Evolutionary conservation across 2,797 vertebrate species (phyloP).

Genomic region (Staurois parvus): DNA sequence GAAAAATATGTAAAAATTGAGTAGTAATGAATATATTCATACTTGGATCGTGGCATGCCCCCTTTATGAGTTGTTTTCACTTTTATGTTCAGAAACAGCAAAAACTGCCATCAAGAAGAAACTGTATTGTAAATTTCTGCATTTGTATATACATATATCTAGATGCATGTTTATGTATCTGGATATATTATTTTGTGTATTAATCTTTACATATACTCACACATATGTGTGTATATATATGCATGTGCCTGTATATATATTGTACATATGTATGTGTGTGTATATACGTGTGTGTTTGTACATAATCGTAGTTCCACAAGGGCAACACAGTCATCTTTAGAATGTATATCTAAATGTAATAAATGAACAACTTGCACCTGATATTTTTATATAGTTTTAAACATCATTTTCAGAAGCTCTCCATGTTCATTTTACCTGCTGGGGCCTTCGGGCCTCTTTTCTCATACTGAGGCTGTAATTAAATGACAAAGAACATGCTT

Average conservation of each 20-base stretch:
- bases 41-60: background rate
- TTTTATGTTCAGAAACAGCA: slow-evolving; percentile 22
- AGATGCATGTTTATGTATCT: slow-evolving; percentile 22
- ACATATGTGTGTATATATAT: slow-evolving; percentile 43
- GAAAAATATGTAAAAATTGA: background rate
- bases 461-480: background rate
- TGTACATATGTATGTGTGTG: slow-evolving; percentile 53
- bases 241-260: slow-evolving; percentile 43
- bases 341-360: slow-evolving; percentile 47
- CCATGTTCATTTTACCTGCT: background rate
- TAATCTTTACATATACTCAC: slow-evolving; percentile 38
- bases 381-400: slow-evolving; percentile 49
- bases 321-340: slow-evolving; percentile 47
- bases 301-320: slow-evolving; percentile 52
- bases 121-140: slow-evolving; percentile 41
- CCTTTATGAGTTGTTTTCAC: background rate
- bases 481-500: background rate
- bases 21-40: background rate
- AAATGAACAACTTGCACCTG: slow-evolving; percentile 39
- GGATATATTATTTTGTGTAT: slow-evolving; percentile 45
- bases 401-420: background rate
- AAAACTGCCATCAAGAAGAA: slow-evolving; percentile 63
- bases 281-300: slow-evolving; percentile 49
- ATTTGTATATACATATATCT: slow-evolving; percentile 45
- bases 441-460: background rate